Percentiles rank a stretch among this genome's conserved stretches.
phyloP scores from a whole-genome alignment of 2,888 invertebrate genomes.

The Drosophila picticornis region DNA sequence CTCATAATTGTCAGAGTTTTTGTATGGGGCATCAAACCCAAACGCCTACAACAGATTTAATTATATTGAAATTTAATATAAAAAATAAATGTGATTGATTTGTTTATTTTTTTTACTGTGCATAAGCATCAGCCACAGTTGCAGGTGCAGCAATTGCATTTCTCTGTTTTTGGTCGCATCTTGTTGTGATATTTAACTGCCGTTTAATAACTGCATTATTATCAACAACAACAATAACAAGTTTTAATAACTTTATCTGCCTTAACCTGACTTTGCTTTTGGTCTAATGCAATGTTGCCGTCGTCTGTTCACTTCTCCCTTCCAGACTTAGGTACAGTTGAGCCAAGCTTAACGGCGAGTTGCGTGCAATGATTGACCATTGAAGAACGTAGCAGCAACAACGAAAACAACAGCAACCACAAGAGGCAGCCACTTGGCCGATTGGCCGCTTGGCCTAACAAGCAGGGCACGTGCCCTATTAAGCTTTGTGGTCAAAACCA shows the following conservation, averaged over 20 bases:
- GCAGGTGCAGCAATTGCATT: constrained; percentile 51
- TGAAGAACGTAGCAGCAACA: constrained; percentile 19
- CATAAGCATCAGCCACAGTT: constrained; percentile 16
- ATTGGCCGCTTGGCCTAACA: constrained; percentile 64
- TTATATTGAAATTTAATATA: not conserved
- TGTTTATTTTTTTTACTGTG: not conserved
- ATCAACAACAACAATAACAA: constrained; percentile 34
- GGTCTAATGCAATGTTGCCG: constrained; percentile 20
- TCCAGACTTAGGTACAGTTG: constrained; percentile 60
- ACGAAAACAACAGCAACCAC: constrained; percentile 29
- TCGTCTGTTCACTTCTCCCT: constrained; percentile 1
- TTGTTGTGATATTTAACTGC: constrained; percentile 56
- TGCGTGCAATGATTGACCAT: constrained; percentile 70
- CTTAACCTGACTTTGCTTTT: constrained; percentile 17
- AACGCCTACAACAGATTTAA: not conserved
- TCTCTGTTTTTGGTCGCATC: constrained; percentile 52
- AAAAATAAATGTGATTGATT: not conserved
- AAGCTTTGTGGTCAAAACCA: constrained; percentile 66
- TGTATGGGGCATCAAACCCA: not conserved
- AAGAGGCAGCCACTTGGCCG: constrained; percentile 54
- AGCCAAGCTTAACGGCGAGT: constrained; percentile 64
- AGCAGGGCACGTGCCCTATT: constrained; percentile 74
- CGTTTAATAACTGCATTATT: constrained; percentile 29
- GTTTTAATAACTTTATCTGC: constrained; percentile 72
- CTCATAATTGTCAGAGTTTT: not conserved